Base-by-base conservation (phyloP, 1,140 invertebrate genomes). In the Linepithema humile region DNA sequence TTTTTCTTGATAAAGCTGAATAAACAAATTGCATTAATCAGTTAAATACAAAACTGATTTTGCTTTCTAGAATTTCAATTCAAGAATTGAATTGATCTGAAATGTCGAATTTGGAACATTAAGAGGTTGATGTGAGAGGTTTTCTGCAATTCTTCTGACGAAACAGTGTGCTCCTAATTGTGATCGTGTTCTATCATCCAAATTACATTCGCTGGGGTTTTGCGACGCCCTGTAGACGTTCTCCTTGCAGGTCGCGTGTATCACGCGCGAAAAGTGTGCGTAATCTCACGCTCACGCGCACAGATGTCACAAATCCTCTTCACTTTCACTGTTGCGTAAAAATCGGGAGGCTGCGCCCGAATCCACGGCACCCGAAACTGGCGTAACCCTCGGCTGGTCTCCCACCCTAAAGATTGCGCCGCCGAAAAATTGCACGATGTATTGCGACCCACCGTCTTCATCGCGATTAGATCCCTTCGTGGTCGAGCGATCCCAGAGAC, bases 241-340 rank as follows among this genome's bases (percentile, higher is more conserved):
- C 26, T 57, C 50, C 9, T n/a, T n/a, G n/a, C 38, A n/a, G 40
- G 26, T 5, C 35, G 20, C 12, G 20, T 45, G 26, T 72, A 48
- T 62, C 69, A 83, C 55, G 80, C 50, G 50, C 32, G 23, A 35
- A 15, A 38, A 45, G 48, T 29, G 72, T 77, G 82, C 48, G 72
- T 83, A 75, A 75, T 67, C 40, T 82, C 82, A 43, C 53, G 55
- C 67, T 23, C 59, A 45, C 83, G 74, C 82, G 60, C 82, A 89
- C 88, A 89, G 90, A 88, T 87, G 82, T 91, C 92, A 93, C 91
- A 92, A 86, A 90, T 91, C 77, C 84, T 90, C 90, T 92, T 88
- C 91, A 93, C 92, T 93, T 93, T 92, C 92, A 93, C 92, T 92
- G 84, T 93, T 92, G 86, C 90, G 90, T 83, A 93, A 92, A 89